Conservation (phyloP, 2,113 vertebrate species). For the Sapayoa aenigma region DNA sequence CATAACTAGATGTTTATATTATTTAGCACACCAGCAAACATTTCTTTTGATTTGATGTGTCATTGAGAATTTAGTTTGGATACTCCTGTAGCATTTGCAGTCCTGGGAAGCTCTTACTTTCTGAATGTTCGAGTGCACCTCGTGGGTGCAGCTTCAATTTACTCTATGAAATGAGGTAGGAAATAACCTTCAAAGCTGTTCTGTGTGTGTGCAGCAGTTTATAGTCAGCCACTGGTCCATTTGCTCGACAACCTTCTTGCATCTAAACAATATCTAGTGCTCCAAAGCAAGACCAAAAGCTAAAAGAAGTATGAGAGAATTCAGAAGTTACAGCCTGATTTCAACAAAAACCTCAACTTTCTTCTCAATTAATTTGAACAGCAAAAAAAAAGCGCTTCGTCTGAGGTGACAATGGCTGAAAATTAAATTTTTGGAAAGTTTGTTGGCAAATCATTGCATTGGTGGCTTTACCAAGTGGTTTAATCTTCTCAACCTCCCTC, state of each 20-base stretch:
- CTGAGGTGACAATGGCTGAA: background rate
- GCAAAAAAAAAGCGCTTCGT: fast-evolving
- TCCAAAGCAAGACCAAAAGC: background rate
- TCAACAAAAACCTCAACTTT: background rate
- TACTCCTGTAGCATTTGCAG: background rate
- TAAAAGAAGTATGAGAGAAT: fast-evolving
- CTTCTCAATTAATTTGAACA: background rate
- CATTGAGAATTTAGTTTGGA: background rate
- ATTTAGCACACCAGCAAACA: background rate
- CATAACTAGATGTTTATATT: background rate
- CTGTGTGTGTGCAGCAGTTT: background rate
- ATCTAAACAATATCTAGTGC: background rate
- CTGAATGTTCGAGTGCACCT: background rate
- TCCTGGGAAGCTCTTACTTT: background rate
- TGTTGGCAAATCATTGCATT: background rate
- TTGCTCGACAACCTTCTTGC: background rate
- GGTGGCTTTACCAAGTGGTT: background rate
- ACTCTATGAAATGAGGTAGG: background rate
- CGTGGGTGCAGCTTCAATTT: background rate
- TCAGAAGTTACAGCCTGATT: background rate
- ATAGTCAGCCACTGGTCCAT: background rate
- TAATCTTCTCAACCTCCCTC: background rate
- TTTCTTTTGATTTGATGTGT: background rate
- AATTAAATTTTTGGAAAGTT: background rate
- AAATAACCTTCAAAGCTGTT: background rate